Base-by-base conservation (phyloP, 2,888 invertebrate genomes). In the Lissonota sp. region DNA sequence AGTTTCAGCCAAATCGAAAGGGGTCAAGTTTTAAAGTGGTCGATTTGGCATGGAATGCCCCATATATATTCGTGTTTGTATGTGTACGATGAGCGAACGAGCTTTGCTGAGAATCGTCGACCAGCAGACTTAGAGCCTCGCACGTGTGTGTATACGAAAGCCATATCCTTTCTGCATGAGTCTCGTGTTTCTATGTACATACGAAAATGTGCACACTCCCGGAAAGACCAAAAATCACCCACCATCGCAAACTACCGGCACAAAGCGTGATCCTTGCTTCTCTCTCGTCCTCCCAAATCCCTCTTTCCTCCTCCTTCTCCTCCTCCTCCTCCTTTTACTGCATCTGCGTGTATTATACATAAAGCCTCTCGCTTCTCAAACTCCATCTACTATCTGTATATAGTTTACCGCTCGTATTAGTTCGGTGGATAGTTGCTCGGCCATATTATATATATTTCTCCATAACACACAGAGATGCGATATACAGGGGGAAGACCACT, bases 221-320 rank as follows among this genome's bases (percentile, higher is more conserved):
- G 40, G 58, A 60, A 64, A 71, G 46, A 71, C 81, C 83, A 75
- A 79, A 84, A 84, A 83, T 79, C 79, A 70, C 51, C 77, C 79
- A 75, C 80, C 71, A 63, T 66, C 75, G 16, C 58, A 73, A 79
- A 53, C 79, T 80, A 75, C 40, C 49, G 55, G 70, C 82, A 79
- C 83, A 82, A 82, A 83, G 79, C 75, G 70, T 80, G 70, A 75
- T 80, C 64, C 80, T 42, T 69, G 53, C 75, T 78, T 57, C 67
- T 57, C 66, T 53, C 66, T 57, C 42, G 42, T 42, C 14, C 44
- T 14, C 63, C 6, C 16, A 12, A 26, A 3, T 40, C 64, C 39
- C 39, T 46, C 51, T 49, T 37, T 72, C n/a, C n/a, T n/a, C n/a
- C n/a, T 70, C 62, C 51, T 53, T 37, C 51, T 73, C 8, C 49